A percentile compares a stretch with the other conserved stretches of the same genome.
Conservation (phyloP, 2,113 vertebrate genomes). For the Rhombomys opimus region DNA sequence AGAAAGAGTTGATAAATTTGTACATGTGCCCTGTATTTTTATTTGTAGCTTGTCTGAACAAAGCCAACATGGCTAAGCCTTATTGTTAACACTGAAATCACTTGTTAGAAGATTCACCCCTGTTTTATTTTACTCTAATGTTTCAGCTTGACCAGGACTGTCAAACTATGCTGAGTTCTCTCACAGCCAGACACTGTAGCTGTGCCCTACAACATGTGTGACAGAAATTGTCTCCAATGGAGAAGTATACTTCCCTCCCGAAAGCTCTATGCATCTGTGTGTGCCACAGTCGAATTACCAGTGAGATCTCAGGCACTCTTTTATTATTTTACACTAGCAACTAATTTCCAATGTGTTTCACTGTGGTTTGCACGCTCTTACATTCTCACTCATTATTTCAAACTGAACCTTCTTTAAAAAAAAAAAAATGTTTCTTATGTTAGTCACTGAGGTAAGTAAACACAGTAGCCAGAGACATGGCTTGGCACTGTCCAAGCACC, state of each 20-base stretch:
- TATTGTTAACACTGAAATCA: background rate
- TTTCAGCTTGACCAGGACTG: background rate
- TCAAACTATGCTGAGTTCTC: too few relatives aligned
- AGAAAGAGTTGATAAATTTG: background rate
- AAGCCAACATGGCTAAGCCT: background rate
- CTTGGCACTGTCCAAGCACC: background rate
- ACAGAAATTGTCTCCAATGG: background rate
- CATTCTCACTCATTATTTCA: background rate
- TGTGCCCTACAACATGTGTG: background rate
- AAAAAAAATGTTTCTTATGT: background rate
- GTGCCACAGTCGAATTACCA: background rate
- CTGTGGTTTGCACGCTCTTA: background rate
- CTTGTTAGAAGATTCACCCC: background rate
- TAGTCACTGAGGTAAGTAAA: background rate
- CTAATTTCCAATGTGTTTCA: background rate
- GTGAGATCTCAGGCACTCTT: background rate
- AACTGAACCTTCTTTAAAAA: background rate
- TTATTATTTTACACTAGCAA: background rate
- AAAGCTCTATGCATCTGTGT: background rate
- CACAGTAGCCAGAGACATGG: background rate
- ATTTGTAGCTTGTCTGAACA: background rate
- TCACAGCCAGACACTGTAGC: accelerated
- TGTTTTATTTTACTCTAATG: background rate
- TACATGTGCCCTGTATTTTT: background rate
- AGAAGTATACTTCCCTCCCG: background rate